These are phyloP conservation scores for Ephialtes manifestator DNA, from an alignment of 2,888 invertebrate genomes.

Conservation along the genomic window DNA sequence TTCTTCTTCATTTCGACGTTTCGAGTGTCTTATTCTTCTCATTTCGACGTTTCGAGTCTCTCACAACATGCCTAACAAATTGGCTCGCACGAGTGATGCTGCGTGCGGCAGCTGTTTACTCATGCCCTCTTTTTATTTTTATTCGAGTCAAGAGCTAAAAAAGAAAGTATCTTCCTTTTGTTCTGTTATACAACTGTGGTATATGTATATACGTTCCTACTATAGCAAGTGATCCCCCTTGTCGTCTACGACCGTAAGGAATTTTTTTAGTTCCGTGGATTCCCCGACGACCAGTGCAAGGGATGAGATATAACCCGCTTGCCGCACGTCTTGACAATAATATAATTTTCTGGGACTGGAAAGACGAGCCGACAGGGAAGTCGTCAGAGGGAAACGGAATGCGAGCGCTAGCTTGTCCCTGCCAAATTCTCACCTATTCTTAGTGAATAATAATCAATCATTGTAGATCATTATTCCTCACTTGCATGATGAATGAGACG, in stretches of 20 bases:
- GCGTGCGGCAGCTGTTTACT: neutral
- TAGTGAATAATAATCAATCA: neutral
- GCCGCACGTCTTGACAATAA: conserved; percentile 1
- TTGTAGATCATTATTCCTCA: neutral
- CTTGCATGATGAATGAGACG: neutral
- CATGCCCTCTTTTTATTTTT: neutral
- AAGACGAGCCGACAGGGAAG: neutral
- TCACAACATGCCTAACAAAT: neutral
- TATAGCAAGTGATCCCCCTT: too few species aligned
- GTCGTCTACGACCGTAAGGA: conserved; percentile 18
- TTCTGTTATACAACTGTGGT: neutral
- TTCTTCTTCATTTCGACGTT: neutral
- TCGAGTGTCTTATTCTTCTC: neutral
- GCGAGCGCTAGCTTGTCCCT: neutral
- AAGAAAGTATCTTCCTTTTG: neutral
- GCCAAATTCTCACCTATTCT: neutral
- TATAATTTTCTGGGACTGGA: neutral
- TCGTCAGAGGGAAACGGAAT: neutral
- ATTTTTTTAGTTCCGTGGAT: conserved; percentile 9
- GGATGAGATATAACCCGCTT: neutral
- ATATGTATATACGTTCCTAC: neutral
- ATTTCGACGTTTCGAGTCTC: neutral
- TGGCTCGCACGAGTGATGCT: neutral
- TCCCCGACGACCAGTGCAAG: neutral
- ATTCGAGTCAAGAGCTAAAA: neutral